Conservation (phyloP, 1,140 invertebrate species). For the Drusus annulatus region DNA sequence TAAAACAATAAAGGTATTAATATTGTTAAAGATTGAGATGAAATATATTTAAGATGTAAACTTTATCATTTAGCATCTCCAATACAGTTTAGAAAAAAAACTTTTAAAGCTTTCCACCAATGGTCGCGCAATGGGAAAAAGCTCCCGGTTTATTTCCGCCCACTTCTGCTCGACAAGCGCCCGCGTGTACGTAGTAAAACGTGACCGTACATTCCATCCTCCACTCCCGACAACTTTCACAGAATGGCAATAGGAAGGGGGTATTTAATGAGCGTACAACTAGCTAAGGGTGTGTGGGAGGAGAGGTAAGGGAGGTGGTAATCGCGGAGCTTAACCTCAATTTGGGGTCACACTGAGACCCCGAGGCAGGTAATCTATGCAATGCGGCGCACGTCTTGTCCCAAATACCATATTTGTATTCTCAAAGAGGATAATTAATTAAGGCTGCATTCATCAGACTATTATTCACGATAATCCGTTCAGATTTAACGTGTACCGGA, state of each 20-base stretch:
- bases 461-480: too few relatives aligned
- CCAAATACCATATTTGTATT: conserved; percentile 7
- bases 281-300: neutral
- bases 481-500: too few relatives aligned
- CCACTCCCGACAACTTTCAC: conserved; percentile 17
- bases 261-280: conserved; percentile 47
- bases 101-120: too few relatives aligned
- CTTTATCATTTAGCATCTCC: too few relatives aligned
- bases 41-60: too few relatives aligned
- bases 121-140: too few relatives aligned
- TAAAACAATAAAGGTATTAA: too few relatives aligned
- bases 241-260: conserved; percentile 19
- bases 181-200: conserved; percentile 9
- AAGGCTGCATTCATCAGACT: neutral
- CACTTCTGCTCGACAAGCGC: neutral
- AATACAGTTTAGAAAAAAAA: too few relatives aligned
- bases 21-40: too few relatives aligned
- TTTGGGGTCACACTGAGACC: conserved; percentile 28
- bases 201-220: conserved; percentile 31
- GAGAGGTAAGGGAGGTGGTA: neutral
- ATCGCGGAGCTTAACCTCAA: conserved; percentile 39
- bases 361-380: conserved; percentile 40
- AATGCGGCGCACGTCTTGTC: conserved; percentile 16
- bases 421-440: conserved; percentile 21
- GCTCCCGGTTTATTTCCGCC: too few relatives aligned